Percentiles rank a stretch among this genome's conserved stretches.
Evolutionary conservation across 2,888 invertebrate species (phyloP).

Genomic region (Deilephila elpenor): DNA sequence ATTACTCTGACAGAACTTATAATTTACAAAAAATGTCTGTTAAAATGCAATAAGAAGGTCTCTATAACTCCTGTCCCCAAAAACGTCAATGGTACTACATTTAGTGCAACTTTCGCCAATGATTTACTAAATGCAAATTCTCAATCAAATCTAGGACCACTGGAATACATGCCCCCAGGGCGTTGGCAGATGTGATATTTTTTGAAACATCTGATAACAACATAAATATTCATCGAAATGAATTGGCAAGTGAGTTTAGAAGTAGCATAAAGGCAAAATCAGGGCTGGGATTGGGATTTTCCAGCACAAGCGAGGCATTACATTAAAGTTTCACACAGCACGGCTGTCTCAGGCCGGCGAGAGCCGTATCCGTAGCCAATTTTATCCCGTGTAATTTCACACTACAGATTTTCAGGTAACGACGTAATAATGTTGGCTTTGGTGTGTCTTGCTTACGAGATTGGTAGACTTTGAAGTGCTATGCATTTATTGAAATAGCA

Average conservation of each 20-base stretch:
- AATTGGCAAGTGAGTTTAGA: conserved; percentile 63
- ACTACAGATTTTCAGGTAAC: conserved; percentile 61
- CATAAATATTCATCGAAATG: conserved; percentile 59
- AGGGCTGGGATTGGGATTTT: conserved; percentile 61
- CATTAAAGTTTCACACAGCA: conserved; percentile 73
- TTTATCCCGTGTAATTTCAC: conserved; percentile 68
- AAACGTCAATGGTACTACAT: too few species aligned
- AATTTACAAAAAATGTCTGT: too few species aligned
- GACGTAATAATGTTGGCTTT: conserved; percentile 53
- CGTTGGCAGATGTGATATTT: neutral
- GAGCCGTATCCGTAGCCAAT: conserved; percentile 55
- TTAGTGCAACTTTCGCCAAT: too few species aligned
- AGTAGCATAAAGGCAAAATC: conserved; percentile 69
- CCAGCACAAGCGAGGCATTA: conserved; percentile 61
- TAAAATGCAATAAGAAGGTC: too few species aligned
- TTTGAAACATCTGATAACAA: conserved; percentile 11
- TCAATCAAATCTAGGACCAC: too few species aligned
- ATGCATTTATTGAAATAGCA: neutral
- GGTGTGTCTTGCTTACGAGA: conserved; percentile 38
- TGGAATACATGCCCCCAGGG: too few species aligned
- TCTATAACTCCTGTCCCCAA: too few species aligned
- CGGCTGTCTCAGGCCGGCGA: conserved; percentile 48
- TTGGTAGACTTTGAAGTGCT: neutral
- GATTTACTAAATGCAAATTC: too few species aligned
- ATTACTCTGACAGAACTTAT: too few species aligned